Evolutionary conservation across 2,888 invertebrate species (phyloP), one percentile per base, ranked within the genome.

Genomic region (Eurytoma californica): DNA sequence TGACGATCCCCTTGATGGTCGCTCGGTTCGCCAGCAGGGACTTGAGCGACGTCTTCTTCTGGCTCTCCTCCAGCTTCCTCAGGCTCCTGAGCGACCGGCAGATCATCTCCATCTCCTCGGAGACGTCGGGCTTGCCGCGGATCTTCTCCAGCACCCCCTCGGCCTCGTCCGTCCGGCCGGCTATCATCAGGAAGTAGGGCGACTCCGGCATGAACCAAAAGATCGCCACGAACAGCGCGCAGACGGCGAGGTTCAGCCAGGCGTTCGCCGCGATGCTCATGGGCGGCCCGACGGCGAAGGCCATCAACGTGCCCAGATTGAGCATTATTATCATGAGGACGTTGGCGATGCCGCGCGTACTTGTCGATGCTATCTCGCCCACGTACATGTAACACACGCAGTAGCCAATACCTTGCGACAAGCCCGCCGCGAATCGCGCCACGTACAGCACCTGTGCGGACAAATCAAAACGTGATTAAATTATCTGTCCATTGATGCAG

Each of bases 261-360:
- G 86, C 86, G 49, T 84, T 82, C 7, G 30, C 30, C 13, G 78
- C 55, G 63, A 88, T 85, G 12, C 85, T 85, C 3, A 88, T 80
- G 4, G 84, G 83, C 4, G 88, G 88, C 0, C 85, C 86, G 0
- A 87, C 67, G 0, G 83, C 75, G 83, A 85, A 89, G 5, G 86
- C 82, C 49, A 84, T 70, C 5, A 90, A 82, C n/a, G 87, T 84
- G 12, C 89, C 90, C 39, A 84, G 53, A 68, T 86, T 88, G 85
- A 91, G 91, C 86, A 92, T 92, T 89, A 93, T 92, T 84, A 91
- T 91, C 89, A 92, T 92, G 82, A 93, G 89, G 24, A 93, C 92
- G 65, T 69, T 79, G 30, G 93, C 92, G 30, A 93, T 92, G n/a
- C 94, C 94, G 74, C 94, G 91, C 0, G 81, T 80, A 0, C 79